These are phyloP conservation scores for Amiota mariae DNA, from an alignment of 2,888 invertebrate genomes.

Conservation along the genomic window DNA sequence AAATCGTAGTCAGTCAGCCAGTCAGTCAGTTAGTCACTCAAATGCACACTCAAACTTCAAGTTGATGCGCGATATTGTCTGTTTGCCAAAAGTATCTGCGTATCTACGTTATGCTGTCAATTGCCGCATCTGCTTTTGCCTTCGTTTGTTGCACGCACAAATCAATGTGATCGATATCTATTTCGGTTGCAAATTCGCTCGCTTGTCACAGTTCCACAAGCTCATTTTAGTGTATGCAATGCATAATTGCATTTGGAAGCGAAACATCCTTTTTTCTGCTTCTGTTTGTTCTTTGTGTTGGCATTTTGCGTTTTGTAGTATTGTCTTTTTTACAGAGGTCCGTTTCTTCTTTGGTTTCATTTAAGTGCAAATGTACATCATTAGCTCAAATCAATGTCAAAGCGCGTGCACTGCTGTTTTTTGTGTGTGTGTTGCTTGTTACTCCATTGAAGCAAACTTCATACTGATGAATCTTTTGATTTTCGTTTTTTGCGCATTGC, in stretches of 20 bases:
- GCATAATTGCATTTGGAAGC: constrained; percentile 23
- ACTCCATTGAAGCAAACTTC: too few species aligned
- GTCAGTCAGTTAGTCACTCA: constrained; percentile 23
- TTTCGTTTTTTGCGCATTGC: constrained; percentile 18
- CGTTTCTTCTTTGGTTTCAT: constrained; percentile 6
- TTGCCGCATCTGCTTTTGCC: not conserved
- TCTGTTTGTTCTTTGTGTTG: constrained; percentile 7
- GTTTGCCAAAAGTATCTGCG: constrained; percentile 35
- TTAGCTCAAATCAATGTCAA: constrained; percentile 34
- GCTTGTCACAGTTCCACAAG: not conserved
- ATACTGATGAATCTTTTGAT: not conserved
- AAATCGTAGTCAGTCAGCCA: not conserved
- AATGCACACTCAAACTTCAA: constrained; percentile 46
- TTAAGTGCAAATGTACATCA: constrained; percentile 27
- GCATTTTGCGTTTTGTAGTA: constrained; percentile 5
- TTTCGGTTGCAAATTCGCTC: constrained; percentile 25
- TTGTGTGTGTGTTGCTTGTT: too few species aligned
- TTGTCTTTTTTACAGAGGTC: not conserved
- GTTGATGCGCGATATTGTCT: constrained; percentile 28
- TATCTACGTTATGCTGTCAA: constrained; percentile 3
- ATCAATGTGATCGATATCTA: constrained; percentile 16
- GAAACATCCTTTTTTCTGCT: constrained; percentile 1
- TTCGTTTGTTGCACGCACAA: constrained; percentile 15
- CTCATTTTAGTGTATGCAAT: not conserved
- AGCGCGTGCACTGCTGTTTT: not conserved